Evolutionary conservation across 1,140 invertebrate genomes (phyloP).

Genomic region (Chrysomallon squamiferum): DNA sequence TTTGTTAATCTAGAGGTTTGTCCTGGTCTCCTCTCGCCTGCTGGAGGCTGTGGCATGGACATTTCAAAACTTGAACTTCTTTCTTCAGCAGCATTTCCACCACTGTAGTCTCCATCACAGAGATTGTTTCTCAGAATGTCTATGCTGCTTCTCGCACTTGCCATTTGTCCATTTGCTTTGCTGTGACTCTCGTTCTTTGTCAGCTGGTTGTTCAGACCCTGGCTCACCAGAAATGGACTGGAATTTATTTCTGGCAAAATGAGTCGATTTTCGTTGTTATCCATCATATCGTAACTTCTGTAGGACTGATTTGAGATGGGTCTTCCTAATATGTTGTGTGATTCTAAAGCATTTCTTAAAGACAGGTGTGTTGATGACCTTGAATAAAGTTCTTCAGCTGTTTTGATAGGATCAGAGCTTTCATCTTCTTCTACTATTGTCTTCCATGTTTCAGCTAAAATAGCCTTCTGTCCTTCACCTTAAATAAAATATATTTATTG

Average conservation of each 20-base stretch:
- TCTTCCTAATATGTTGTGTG: neutral
- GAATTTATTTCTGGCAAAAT: constrained; percentile 2
- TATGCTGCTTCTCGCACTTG: neutral
- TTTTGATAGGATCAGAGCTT: constrained; percentile 8
- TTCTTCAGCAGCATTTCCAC: neutral
- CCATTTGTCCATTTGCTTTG: neutral
- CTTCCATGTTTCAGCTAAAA: constrained; percentile 37
- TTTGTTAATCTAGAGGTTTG: no score
- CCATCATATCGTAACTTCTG: neutral
- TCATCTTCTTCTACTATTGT: constrained; percentile 19
- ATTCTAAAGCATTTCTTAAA: neutral
- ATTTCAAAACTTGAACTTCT: neutral
- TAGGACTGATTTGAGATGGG: neutral
- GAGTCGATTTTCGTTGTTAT: neutral
- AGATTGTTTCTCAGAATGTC: constrained; percentile 2
- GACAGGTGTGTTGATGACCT: neutral
- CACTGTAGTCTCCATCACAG: neutral
- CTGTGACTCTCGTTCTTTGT: neutral
- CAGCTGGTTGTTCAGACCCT: constrained; percentile 1
- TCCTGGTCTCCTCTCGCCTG: no score
- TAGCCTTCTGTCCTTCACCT: constrained; percentile 5
- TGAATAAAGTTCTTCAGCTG: neutral
- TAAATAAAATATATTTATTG: constrained; percentile 4
- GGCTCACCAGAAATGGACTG: constrained; percentile 1
- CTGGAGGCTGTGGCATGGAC: no score